Base-by-base conservation (phyloP, 2,888 invertebrate genomes). In the Leptinotarsa haldemani region DNA sequence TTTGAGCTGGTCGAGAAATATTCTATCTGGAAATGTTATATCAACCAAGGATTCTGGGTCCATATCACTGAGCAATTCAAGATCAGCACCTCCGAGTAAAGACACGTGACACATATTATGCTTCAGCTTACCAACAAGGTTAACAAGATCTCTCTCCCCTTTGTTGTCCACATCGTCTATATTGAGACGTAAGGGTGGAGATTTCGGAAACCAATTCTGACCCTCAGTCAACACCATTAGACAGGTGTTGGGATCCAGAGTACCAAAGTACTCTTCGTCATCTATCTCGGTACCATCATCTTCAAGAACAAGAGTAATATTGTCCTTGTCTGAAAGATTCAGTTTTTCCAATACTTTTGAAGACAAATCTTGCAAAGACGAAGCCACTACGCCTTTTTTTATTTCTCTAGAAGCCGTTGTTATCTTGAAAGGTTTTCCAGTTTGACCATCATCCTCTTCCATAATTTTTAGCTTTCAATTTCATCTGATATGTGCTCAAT, bases 221-320 rank as follows among this genome's bases (percentile, higher is more conserved):
- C 76, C 80, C 9, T 92, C 92, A 78, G 92, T 91, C 69, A 96
- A 90, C 67, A 95, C 92, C 93, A 96, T 96, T 77, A 96, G 90
- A 83, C 93, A 93, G 20, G 96, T 95, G 84, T 97, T 95, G 78
- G 93, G 93, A 82, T 97, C 96, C 78, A 97, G 89, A 3, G 97
- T 97, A 65, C 93, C 94, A 87, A 97, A 97, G 88, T 97, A 97
- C 86, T 97, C 97, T 86, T 97, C 97, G 84, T 97, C 97, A 83
- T 97, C 97, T 67, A 97, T 95, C 89, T 97, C 97, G 0, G 97
- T 97, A 48, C 97, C 97, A 88, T 97, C 97, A 66, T 92, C 93
- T 86, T 97, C 97, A 80, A 97, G 89, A 53, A 96, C 97, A 74
- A 97, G 94, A 70, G 94, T 94, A 74, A 95, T 88, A 79, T 92